Conservation (phyloP, 2,113 vertebrate genomes). For the Lethenteron camtschaticum region DNA sequence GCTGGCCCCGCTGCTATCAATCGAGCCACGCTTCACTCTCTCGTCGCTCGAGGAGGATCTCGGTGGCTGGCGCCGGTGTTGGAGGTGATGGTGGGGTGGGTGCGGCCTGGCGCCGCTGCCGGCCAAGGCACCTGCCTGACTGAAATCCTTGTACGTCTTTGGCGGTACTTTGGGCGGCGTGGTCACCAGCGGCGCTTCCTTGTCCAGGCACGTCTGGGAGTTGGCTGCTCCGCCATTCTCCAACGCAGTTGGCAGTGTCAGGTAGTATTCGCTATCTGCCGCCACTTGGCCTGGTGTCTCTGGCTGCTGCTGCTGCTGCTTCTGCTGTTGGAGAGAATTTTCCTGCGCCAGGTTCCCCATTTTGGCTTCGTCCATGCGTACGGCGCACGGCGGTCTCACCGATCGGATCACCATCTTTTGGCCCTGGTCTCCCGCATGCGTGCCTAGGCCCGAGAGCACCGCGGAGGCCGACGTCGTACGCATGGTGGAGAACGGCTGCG, state of each 20-base stretch:
- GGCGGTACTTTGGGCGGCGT: constrained; percentile 3
- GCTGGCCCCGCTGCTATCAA: too few species aligned
- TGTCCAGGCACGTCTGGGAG: background rate
- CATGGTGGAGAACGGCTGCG: background rate
- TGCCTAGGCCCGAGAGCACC: background rate
- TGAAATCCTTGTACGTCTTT: constrained; percentile 2
- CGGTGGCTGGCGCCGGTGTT: too few species aligned
- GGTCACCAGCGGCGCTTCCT: background rate
- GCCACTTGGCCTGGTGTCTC: background rate
- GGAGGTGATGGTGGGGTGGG: too few species aligned
- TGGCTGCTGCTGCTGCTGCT: background rate
- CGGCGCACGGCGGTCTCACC: background rate
- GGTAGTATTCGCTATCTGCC: background rate
- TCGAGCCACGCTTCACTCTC: too few species aligned
- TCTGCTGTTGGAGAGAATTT: background rate
- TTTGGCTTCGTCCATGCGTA: background rate
- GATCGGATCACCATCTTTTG: background rate
- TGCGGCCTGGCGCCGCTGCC: too few species aligned
- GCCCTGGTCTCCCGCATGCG: constrained; percentile 1
- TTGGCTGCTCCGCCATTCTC: background rate
- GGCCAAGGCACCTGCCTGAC: background rate
- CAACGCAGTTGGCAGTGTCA: background rate
- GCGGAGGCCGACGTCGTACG: background rate
- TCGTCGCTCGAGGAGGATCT: too few species aligned
- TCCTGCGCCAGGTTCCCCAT: background rate